Evolutionary conservation across 2,797 vertebrate species (phyloP).

Genomic region (Fundulus diaphanus): DNA sequence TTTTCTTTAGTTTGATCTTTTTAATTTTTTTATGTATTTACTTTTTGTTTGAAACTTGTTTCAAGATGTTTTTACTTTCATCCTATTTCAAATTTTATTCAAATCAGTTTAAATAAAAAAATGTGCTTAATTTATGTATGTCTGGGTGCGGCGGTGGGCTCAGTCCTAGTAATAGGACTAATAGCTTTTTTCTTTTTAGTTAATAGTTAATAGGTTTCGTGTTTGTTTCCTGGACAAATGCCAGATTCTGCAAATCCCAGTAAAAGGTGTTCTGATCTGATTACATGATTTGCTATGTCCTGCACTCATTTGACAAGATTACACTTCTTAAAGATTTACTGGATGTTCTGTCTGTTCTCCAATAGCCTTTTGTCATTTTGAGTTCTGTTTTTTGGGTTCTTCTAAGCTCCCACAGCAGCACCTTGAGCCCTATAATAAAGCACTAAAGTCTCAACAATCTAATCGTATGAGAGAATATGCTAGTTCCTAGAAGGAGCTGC

Average conservation of each 20-base stretch:
- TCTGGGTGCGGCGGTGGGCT: too few species aligned
- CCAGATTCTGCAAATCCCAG: neutral
- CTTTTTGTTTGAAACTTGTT: too few species aligned
- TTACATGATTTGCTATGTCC: neutral
- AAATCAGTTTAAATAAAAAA: too few species aligned
- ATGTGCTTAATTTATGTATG: too few species aligned
- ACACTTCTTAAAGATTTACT: neutral
- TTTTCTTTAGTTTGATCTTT: neutral
- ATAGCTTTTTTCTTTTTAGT: too few species aligned
- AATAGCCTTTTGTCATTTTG: neutral
- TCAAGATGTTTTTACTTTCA: neutral
- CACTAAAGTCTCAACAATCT: neutral
- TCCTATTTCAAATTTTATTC: too few species aligned
- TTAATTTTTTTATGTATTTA: neutral
- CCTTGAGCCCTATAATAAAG: neutral
- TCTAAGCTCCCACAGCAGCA: neutral
- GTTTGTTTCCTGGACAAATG: neutral
- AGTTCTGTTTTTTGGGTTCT: neutral
- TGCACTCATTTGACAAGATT: neutral
- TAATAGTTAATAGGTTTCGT: neutral
- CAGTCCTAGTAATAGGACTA: too few species aligned
- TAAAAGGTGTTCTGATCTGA: neutral
- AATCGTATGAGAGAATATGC: neutral
- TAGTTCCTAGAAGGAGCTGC: neutral
- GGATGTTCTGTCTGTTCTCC: neutral